Evolutionary conservation across 2,113 vertebrate genomes (phyloP).

Genomic region (Erinaceus europaeus): DNA sequence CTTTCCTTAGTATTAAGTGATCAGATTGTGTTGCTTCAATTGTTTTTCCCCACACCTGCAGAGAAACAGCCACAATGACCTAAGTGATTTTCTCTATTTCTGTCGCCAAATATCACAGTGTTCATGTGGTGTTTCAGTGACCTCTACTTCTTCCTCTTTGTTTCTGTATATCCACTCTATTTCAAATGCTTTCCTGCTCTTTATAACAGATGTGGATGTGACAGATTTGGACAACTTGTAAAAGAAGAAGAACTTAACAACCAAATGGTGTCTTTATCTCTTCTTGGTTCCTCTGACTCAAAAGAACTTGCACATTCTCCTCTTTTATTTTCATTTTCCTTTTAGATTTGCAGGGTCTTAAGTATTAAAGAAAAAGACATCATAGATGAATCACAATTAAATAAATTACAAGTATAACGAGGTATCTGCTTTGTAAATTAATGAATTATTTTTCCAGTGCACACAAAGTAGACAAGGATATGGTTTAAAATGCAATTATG

Average conservation of each 20-base stretch:
- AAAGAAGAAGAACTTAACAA: neutral
- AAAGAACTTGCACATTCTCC: neutral
- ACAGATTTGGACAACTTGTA: neutral
- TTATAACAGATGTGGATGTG: neutral
- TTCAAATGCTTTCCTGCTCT: neutral
- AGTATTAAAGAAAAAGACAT: neutral
- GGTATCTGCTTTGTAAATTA: neutral
- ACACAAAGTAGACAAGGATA: neutral
- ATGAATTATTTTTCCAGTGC: neutral
- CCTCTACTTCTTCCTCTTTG: neutral
- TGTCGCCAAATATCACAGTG: slow-evolving; percentile 26
- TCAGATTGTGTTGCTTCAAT: slow-evolving; percentile 14
- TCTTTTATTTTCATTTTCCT: neutral
- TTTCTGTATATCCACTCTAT: neutral
- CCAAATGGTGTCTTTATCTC: neutral
- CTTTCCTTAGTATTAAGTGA: slow-evolving; percentile 44
- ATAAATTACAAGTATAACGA: neutral
- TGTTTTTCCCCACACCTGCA: neutral
- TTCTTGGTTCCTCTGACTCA: neutral
- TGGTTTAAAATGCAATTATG: neutral
- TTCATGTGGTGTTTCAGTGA: neutral
- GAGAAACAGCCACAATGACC: slow-evolving; percentile 24
- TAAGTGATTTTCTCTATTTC: slow-evolving; percentile 37
- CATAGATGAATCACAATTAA: neutral
- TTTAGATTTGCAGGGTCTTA: neutral